phyloP scores from a whole-genome alignment of 1,140 invertebrate genomes.

The Ceratosolen solmsi region DNA sequence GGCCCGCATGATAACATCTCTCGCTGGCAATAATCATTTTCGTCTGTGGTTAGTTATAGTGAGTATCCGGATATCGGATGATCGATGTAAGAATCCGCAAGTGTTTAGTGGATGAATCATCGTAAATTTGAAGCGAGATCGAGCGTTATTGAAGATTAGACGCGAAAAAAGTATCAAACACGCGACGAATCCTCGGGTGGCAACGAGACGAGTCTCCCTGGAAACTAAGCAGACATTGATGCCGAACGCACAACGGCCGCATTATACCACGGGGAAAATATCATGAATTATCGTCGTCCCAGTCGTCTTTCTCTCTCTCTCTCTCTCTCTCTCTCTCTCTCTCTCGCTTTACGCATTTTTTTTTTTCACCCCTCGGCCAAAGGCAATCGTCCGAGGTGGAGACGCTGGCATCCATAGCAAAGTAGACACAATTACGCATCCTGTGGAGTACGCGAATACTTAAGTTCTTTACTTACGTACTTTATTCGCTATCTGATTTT shows the following conservation, averaged over 20 bases:
- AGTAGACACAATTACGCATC: background rate
- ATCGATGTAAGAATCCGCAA: no score
- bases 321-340: background rate
- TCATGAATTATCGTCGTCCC: constrained; percentile 55
- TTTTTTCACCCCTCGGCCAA: background rate
- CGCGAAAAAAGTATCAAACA: background rate
- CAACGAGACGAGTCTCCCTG: background rate
- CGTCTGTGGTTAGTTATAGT: no score
- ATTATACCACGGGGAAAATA: constrained; percentile 59
- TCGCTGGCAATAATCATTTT: background rate
- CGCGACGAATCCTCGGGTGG: background rate
- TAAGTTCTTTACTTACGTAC: no score
- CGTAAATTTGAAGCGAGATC: no score
- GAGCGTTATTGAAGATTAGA: no score
- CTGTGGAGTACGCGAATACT: no score
- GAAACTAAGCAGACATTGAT: constrained; percentile 26
- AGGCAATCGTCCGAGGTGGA: background rate
- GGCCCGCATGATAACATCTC: no score
- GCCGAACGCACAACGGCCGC: constrained; percentile 57
- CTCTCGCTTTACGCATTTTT: background rate
- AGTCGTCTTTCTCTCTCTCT: constrained; percentile 1
- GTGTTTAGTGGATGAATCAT: no score
- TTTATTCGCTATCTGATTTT: no score
- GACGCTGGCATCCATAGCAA: background rate
- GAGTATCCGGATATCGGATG: no score